Evolutionary conservation across 2,113 vertebrate species (phyloP).

Genomic region (Ardeotis arabs): DNA sequence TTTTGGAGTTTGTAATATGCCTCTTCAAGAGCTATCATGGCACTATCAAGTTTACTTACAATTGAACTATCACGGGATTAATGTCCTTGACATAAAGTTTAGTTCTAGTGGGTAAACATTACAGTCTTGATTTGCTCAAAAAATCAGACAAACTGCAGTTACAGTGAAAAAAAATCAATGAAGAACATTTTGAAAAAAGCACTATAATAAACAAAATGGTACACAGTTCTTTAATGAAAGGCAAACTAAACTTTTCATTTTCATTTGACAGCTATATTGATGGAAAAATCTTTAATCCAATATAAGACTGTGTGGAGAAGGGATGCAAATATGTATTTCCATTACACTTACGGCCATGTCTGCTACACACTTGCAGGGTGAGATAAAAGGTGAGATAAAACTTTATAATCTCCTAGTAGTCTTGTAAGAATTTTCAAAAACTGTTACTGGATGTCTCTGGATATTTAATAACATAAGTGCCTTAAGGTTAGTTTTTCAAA

Average conservation of each 20-base stretch:
- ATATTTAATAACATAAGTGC: not conserved
- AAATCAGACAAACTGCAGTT: not conserved
- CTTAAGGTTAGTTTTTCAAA: not conserved
- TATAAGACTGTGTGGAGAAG: not conserved
- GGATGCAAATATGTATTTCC: not conserved
- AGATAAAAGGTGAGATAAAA: not conserved
- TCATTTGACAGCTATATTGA: not conserved
- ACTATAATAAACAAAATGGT: not conserved
- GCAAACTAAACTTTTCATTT: not conserved
- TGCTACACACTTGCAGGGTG: not conserved
- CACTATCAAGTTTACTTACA: not conserved
- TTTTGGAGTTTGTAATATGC: not conserved
- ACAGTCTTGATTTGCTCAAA: not conserved
- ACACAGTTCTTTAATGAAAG: not conserved
- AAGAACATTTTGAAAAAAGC: not conserved
- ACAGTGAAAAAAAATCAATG: not conserved
- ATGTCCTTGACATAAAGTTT: constrained; percentile 27
- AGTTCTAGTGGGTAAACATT: not conserved
- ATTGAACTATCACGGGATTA: not conserved
- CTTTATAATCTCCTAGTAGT: not conserved
- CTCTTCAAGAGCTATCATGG: not conserved
- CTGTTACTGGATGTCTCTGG: not conserved
- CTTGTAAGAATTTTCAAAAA: not conserved
- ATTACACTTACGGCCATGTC: not conserved
- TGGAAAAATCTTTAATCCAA: not conserved